These are phyloP conservation scores for Hartigia nigra DNA, from an alignment of 2,888 invertebrate species.

Conservation along the genomic window DNA sequence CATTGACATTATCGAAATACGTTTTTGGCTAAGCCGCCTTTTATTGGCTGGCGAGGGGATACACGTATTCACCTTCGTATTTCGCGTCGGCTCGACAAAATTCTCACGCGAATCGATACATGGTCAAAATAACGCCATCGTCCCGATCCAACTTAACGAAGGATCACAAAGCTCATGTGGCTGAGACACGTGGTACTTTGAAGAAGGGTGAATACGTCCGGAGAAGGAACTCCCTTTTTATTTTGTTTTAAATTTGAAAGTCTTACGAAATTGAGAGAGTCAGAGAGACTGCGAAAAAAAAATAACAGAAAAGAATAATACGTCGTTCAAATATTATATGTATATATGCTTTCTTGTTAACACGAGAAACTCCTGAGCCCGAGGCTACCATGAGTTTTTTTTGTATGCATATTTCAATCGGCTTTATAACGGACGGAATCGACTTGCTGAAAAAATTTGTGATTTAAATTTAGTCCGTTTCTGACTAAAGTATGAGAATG, in stretches of 20 bases:
- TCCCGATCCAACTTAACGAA: background rate
- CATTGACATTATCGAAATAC: background rate
- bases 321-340: background rate
- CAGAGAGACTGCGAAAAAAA: background rate
- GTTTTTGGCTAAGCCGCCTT: background rate
- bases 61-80: background rate
- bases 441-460: background rate
- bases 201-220: background rate
- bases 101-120: background rate
- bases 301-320: background rate
- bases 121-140: background rate
- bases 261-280: background rate
- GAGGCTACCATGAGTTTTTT: background rate
- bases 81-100: background rate
- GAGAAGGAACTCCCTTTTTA: background rate
- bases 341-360: too few relatives aligned
- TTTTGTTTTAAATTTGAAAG: background rate
- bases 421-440: background rate
- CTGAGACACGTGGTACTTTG: background rate
- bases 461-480: background rate
- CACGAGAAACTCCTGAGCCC: background rate
- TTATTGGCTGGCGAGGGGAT: background rate
- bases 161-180: background rate
- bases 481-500: background rate
- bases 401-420: background rate